Percentiles rank a stretch among this genome's conserved stretches.
phyloP scores from a whole-genome alignment of 2,888 invertebrate genomes.

The Scaptomyza parva region DNA sequence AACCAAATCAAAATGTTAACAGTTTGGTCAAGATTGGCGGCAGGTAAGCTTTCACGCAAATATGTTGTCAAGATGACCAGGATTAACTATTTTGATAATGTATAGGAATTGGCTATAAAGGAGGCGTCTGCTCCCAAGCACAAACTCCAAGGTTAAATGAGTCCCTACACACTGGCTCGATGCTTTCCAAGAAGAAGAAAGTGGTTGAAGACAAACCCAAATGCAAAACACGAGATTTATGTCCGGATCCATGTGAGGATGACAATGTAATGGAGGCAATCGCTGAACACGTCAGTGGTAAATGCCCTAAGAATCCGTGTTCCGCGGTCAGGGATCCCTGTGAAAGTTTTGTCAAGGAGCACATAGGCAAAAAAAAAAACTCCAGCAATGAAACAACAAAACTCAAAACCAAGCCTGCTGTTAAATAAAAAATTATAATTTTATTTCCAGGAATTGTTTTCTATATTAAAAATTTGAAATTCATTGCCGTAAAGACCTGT shows the following conservation, averaged over 20 bases:
- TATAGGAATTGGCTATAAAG: constrained; percentile 15
- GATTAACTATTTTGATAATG: constrained; percentile 29
- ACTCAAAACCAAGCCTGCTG: not conserved
- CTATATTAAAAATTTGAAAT: constrained; percentile 82
- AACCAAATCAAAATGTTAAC: constrained; percentile 45
- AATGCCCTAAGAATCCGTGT: constrained; percentile 21
- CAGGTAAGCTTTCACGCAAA: constrained; percentile 37
- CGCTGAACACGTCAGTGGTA: constrained; percentile 13
- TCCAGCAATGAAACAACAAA: not conserved
- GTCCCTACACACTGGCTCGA: constrained; percentile 11
- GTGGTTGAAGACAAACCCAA: not conserved
- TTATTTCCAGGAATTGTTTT: constrained; percentile 22
- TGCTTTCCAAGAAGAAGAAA: constrained; percentile 12
- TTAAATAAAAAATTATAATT: not conserved
- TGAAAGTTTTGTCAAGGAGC: constrained; percentile 11
- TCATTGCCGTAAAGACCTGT: constrained; percentile 82
- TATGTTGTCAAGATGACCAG: not conserved
- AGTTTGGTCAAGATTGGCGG: constrained; percentile 36
- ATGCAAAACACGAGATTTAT: not conserved
- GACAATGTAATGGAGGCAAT: constrained; percentile 30
- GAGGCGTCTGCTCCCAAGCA: not conserved
- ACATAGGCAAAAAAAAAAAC: constrained; percentile 2
- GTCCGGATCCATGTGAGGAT: constrained; percentile 2
- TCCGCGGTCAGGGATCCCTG: constrained; percentile 10
- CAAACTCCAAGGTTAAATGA: not conserved